Evolutionary conservation across 2,797 vertebrate genomes (phyloP).

Genomic region (Liasis olivaceus): DNA sequence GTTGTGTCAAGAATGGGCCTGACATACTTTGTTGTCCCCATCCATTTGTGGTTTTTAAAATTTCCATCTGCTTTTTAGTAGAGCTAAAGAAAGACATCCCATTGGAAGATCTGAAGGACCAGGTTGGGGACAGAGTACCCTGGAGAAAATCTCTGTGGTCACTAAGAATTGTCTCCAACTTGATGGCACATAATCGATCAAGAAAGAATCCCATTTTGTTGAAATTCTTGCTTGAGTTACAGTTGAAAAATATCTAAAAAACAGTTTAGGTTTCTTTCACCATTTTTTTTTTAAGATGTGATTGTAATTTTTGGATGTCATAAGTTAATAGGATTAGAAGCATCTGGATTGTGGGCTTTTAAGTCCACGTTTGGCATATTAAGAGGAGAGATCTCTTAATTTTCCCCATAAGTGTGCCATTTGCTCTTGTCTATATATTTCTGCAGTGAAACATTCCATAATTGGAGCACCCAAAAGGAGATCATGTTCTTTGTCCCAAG

Average conservation of each 20-base stretch:
- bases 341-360: neutral
- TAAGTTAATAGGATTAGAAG: neutral
- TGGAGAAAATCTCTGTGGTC: too few species aligned
- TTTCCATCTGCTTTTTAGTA: neutral
- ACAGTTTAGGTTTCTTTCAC: neutral
- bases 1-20: neutral
- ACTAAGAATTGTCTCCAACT: too few species aligned
- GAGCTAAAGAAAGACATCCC: neutral
- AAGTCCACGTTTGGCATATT: neutral
- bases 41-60: neutral
- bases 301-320: too few species aligned
- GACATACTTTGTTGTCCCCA: neutral
- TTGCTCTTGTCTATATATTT: neutral
- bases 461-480: neutral
- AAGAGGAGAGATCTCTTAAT: neutral
- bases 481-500: neutral
- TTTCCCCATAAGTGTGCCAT: neutral
- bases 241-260: neutral
- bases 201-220: neutral
- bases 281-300: neutral
- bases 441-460: neutral
- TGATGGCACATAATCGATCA: neutral
- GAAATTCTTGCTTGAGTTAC: neutral
- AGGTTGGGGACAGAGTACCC: too few species aligned
- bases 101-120: too few species aligned